Evolutionary conservation across 1,140 invertebrate genomes (phyloP).

Genomic region (Liolophura sinensis): DNA sequence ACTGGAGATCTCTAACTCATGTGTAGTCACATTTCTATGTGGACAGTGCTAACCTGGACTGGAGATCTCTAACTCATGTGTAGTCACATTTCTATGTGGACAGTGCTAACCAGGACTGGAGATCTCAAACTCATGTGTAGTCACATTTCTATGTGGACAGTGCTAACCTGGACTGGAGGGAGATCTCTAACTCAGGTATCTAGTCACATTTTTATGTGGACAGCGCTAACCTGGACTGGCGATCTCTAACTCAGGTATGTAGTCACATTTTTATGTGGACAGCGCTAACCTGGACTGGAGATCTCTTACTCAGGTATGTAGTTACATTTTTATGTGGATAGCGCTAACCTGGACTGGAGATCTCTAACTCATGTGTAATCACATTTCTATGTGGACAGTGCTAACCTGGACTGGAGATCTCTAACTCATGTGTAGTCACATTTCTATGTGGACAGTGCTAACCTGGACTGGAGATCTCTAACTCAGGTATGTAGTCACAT

Average conservation of each 20-base stretch:
- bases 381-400: constrained; percentile 65
- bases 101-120: too few species aligned
- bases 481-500: constrained; percentile 24
- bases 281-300: constrained; percentile 79
- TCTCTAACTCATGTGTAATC: too few species aligned
- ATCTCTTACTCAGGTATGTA: constrained; percentile 79
- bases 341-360: too few species aligned
- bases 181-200: constrained; percentile 62
- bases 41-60: not conserved
- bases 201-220: too few species aligned
- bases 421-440: constrained; percentile 86
- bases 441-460: too few species aligned
- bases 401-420: constrained; percentile 85
- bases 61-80: too few species aligned
- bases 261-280: constrained; percentile 59
- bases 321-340: too few species aligned
- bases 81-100: too few species aligned
- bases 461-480: too few species aligned
- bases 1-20: constrained; percentile 92
- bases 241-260: too few species aligned
- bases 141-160: constrained; percentile 61
- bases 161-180: constrained; percentile 84
- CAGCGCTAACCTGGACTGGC: not conserved
- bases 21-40: constrained; percentile 51
- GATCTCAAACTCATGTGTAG: constrained; percentile 73